A percentile compares a stretch with the other conserved stretches of the same genome.
Conservation (phyloP, 2,113 vertebrate genomes). For the Mirza zaza region DNA sequence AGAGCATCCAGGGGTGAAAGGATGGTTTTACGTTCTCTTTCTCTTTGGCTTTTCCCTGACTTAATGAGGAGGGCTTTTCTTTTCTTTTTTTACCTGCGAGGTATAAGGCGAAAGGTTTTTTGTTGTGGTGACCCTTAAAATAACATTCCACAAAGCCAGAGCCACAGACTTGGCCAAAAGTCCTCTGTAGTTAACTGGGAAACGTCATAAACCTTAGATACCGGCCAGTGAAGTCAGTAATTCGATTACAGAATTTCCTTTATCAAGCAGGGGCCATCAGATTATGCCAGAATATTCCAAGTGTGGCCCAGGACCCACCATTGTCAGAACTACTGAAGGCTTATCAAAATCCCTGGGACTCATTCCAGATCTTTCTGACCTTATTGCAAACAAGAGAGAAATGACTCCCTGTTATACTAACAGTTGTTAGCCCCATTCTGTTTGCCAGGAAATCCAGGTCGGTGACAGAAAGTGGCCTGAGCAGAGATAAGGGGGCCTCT, state of each 20-base stretch:
- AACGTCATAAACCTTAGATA: background rate
- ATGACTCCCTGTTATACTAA: background rate
- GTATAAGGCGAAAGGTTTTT: background rate
- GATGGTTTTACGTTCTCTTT: background rate
- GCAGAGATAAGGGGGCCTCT: background rate
- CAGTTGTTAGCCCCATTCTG: background rate
- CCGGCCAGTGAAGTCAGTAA: background rate
- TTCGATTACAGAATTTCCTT: background rate
- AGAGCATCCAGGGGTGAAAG: background rate
- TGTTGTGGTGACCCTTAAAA: background rate
- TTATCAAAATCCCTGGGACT: background rate
- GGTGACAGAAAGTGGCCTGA: background rate
- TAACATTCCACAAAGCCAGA: background rate
- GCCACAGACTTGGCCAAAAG: background rate
- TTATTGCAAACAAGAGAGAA: background rate
- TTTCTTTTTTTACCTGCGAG: background rate
- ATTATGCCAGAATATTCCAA: background rate
- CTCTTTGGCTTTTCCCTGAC: background rate
- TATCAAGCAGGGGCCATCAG: background rate
- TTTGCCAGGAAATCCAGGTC: background rate
- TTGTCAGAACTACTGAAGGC: background rate
- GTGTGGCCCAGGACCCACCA: background rate
- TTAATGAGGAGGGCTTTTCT: background rate
- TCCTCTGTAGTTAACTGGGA: background rate
- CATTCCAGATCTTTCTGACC: background rate